These are phyloP conservation scores for Acanthisitta chloris DNA, from an alignment of 2,113 vertebrate species.

Conservation along the genomic window DNA sequence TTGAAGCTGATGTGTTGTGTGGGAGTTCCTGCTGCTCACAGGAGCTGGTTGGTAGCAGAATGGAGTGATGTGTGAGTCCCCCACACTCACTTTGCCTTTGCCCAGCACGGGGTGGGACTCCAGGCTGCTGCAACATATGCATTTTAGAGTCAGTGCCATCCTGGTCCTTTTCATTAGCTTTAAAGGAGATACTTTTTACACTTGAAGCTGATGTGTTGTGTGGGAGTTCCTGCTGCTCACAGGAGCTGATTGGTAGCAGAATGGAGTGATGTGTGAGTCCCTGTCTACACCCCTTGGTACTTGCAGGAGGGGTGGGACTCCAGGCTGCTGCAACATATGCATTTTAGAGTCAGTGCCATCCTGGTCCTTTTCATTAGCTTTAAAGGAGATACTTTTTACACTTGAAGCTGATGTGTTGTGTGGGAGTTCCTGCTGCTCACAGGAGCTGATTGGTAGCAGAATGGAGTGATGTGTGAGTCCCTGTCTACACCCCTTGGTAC, in stretches of 20 bases:
- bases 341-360: accelerated
- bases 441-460: neutral
- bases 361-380: neutral
- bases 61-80: neutral
- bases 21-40: accelerated
- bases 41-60: neutral
- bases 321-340: neutral
- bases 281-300: neutral
- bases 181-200: neutral
- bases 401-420: neutral
- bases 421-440: accelerated
- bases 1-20: neutral
- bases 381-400: neutral
- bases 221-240: accelerated
- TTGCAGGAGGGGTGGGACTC: neutral
- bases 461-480: neutral
- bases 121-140: neutral
- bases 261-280: neutral
- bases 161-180: neutral
- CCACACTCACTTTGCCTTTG: neutral
- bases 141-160: accelerated
- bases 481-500: accelerated
- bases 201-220: neutral
- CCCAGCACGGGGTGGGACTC: neutral
- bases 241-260: neutral